Percentiles rank a stretch among this genome's conserved stretches.
phyloP scores from a whole-genome alignment of 2,888 invertebrate species.

The Boloria euphrosyne region DNA sequence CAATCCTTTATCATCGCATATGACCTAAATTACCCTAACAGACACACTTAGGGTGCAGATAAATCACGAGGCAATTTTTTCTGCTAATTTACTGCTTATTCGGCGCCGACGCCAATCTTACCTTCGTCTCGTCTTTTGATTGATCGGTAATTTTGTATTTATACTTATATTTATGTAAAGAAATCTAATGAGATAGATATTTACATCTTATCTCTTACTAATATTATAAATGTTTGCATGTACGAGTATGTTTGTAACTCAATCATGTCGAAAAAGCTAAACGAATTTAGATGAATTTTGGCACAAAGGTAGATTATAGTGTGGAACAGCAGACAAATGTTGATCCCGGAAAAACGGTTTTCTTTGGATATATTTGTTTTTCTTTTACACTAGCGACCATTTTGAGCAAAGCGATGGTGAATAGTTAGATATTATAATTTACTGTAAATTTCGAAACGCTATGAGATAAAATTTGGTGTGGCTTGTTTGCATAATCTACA shows the following conservation, averaged over 20 bases:
- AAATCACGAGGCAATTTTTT: slow-evolving; percentile 27
- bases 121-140: slow-evolving; percentile 23
- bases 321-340: too few relatives aligned
- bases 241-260: too few relatives aligned
- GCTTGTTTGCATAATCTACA: slow-evolving; percentile 27
- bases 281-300: too few relatives aligned
- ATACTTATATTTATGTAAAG: not conserved
- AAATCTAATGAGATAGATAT: too few relatives aligned
- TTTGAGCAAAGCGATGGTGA: too few relatives aligned
- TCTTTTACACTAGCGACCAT: too few relatives aligned
- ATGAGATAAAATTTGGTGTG: slow-evolving; percentile 14
- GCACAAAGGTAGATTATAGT: too few relatives aligned
- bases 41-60: slow-evolving; percentile 25
- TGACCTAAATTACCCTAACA: slow-evolving; percentile 29
- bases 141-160: slow-evolving; percentile 3
- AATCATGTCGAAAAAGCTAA: too few relatives aligned
- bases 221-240: too few relatives aligned
- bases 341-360: too few relatives aligned
- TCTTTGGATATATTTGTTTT: too few relatives aligned
- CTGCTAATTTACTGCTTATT: slow-evolving; percentile 27
- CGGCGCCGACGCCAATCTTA: slow-evolving; percentile 24
- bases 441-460: slow-evolving; percentile 1
- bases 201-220: too few relatives aligned
- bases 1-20: slow-evolving; percentile 25
- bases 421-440: not conserved